Base-by-base conservation (phyloP, 2,888 invertebrate genomes). In the Yponomeuta malinellus region DNA sequence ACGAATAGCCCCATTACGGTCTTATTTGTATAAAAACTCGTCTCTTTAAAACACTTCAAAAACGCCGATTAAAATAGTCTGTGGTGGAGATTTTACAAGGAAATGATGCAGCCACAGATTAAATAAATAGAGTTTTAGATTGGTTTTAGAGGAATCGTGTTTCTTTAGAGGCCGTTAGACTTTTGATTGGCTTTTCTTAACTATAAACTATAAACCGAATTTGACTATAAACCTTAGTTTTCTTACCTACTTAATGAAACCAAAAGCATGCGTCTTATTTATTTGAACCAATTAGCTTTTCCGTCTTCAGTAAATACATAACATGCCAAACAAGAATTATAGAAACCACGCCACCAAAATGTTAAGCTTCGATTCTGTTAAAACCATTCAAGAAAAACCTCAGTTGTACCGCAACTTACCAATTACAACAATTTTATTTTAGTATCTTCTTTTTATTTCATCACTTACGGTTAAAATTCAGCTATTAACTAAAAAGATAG, bases 291-390 rank as follows among this genome's bases (percentile, higher is more conserved):
- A 43, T 70, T 33, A 70, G 65, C 70, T 29, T 23, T 63, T 63
- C 8, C 72, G 72, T 78, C 76, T 59, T 59, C 4, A 59, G 43
- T 43, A 43, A 43, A 43, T 43, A 8, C 8, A 59, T 15, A 79
- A 76, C 90, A 90, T 90, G 90, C 90, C 83, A 85, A 80, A 59
- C 15, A 59, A 59, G 52, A 8, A 81, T 81, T 77, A 79, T 78
- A 79, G 75, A 75, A 80, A 79, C 86, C 89, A 90, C 89, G 90
- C 90, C 90, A 89, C 89, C 88, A 86, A 80, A 85, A 76, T 78
- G 78, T 80, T 82, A 64, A 59, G 29, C 80, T 79, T 76, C 76
- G 73, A 78, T 81, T 81, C 82, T 81, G 88, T 86, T 86, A 87
- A 83, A 83, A 81, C 78, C 75, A 80, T 84, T 81, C 84, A 78